Evolutionary conservation across 2,888 invertebrate genomes (phyloP), one percentile per base, ranked within the genome.

Genomic region (Catonia carolina): DNA sequence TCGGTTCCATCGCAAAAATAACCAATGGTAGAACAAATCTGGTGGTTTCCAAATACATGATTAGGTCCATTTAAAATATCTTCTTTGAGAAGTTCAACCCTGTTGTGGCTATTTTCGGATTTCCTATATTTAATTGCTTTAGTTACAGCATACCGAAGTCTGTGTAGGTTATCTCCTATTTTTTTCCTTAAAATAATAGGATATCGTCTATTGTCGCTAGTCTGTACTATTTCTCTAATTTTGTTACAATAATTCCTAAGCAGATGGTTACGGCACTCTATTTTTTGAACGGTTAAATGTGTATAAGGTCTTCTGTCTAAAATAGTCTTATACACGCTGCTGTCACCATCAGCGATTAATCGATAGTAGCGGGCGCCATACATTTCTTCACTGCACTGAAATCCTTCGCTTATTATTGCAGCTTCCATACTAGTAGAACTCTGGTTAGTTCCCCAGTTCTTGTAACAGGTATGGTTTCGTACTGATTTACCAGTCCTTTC

Each of bases 261-360:
- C 8, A 68, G 51, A 60, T 70, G 68, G 53, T 68, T 69, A 10
- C 39, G 50, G 53, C 70, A 70, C 60, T 69, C 68, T 1, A 68
- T 57, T 65, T 69, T 70, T 41, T 65, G 39, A 0, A 67, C 62
- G n/a, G 53, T 49, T n/a, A 57, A 27, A 14, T 53, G 53, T 0
- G 60, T 60, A 59, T 70, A 69, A 2, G 66, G 62, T 20, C 61
- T 55, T 23, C 41, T 47, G 59, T 67, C 60, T 14, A 56, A 2
- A 7, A 69, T 63, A 62, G 61, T 64, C 47, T 62, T 59, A 37
- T 65, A 67, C 1, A 70, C 69, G 8, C 66, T 68, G 14, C 68
- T 66, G 58, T 72, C 71, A n/a, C 70, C 70, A 62, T 69, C 70
- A n/a, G 68, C 69, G n/a, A 70, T 62, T 35, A 70, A 41, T 15